Percentiles rank a stretch among this genome's conserved stretches.
Conservation (phyloP, 64 coral and sea anemone genomes). For the Anthopleura sola region DNA sequence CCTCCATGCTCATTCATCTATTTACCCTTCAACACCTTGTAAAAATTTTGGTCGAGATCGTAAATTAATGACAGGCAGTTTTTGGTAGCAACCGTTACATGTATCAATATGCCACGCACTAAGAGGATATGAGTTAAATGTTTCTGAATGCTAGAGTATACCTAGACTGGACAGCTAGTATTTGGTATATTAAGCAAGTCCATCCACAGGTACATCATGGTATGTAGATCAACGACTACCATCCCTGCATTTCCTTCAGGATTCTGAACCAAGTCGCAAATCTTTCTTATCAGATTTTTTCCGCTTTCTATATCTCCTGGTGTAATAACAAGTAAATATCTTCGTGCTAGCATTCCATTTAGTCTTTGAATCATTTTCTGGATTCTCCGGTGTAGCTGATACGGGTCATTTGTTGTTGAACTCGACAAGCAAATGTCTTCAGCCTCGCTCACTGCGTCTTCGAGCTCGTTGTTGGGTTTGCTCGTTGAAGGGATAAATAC, state of each 20-base stretch:
- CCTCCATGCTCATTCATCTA: no score
- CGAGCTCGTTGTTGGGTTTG: neutral
- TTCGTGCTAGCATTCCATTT: neutral
- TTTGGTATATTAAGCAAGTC: neutral
- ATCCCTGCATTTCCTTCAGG: neutral
- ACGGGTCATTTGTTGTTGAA: neutral
- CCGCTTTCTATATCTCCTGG: neutral
- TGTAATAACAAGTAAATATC: neutral
- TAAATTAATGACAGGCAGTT: no score
- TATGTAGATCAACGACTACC: neutral
- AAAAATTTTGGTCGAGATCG: no score
- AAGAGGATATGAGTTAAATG: no score
- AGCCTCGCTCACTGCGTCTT: neutral
- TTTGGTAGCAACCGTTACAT: no score
- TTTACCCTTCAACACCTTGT: no score
- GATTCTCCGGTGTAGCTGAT: neutral
- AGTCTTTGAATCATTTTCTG: neutral
- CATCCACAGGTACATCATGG: neutral
- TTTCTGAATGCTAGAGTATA: no score
- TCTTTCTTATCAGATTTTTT: neutral
- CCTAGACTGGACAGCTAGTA: no score
- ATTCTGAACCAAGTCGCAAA: neutral
- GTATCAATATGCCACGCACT: no score
- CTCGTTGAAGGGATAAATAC: no score
- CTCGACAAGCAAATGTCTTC: neutral